phyloP scores from a whole-genome alignment of 2,797 vertebrate genomes.

The Pampus argenteus region DNA sequence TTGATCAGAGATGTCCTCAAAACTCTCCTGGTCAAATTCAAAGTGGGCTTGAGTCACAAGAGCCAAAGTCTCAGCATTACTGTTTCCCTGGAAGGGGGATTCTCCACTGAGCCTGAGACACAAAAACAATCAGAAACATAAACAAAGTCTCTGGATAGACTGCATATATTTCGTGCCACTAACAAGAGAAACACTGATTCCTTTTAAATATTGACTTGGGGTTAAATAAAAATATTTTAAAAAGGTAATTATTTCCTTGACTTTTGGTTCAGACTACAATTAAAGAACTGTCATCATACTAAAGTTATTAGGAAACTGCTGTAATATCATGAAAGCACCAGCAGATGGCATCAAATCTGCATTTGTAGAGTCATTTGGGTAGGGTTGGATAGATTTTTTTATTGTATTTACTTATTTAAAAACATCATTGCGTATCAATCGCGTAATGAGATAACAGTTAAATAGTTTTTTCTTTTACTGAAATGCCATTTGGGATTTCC shows the following conservation, averaged over 20 bases:
- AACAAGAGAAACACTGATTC: not conserved
- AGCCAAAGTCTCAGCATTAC: conserved; percentile 84
- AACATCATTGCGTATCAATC: not conserved
- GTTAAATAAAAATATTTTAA: not conserved
- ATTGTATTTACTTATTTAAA: not conserved
- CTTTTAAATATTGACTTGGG: not conserved
- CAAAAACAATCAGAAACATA: not conserved
- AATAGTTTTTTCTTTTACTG: not conserved
- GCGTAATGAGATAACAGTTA: not conserved
- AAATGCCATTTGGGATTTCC: no score
- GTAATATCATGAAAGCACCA: conserved; percentile 12
- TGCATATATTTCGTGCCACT: not conserved
- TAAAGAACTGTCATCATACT: not conserved
- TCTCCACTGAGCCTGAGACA: conserved; percentile 88
- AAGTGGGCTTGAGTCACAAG: conserved; percentile 85
- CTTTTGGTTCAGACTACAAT: not conserved
- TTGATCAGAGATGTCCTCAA: conserved; percentile 87
- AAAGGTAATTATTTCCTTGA: not conserved
- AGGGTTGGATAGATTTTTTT: not conserved
- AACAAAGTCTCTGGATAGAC: not conserved
- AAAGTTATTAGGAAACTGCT: accelerated
- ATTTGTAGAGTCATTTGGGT: conserved; percentile 3
- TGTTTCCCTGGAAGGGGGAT: conserved; percentile 91
- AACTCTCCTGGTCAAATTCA: conserved; percentile 88
- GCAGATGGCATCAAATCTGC: conserved; percentile 48